These are phyloP conservation scores for Euphonia xanthogaster DNA, from an alignment of 2,797 vertebrate species.

Conservation along the genomic window DNA sequence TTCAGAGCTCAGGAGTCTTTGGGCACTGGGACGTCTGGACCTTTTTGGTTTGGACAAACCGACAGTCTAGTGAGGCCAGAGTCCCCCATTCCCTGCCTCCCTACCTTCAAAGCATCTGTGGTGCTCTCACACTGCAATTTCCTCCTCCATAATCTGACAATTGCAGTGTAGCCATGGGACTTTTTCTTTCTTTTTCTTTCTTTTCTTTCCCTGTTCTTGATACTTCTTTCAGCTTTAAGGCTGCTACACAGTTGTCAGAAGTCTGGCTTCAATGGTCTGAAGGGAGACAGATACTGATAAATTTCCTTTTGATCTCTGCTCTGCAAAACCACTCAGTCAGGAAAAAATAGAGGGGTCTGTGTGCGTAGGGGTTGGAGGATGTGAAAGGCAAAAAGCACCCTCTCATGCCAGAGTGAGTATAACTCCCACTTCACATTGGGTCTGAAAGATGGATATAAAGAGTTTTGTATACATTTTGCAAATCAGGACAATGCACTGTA, in stretches of 20 bases:
- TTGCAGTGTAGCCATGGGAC: not conserved
- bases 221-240: constrained; percentile 60
- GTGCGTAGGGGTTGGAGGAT: constrained; percentile 67
- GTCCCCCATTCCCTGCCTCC: not conserved
- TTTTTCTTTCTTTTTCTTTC: not conserved
- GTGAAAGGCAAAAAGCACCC: constrained; percentile 61
- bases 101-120: constrained; percentile 29
- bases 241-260: constrained; percentile 67
- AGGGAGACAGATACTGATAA: constrained; percentile 79
- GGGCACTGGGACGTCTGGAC: constrained; percentile 1
- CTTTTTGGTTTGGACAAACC: not conserved
- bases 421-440: constrained; percentile 56
- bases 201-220: not conserved
- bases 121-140: constrained; percentile 34
- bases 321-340: constrained; percentile 59
- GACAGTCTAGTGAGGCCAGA: not conserved
- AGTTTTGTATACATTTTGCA: constrained; percentile 59
- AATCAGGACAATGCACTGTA: constrained; percentile 54
- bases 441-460: constrained; percentile 59
- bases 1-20: constrained; percentile 69
- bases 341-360: constrained; percentile 40
- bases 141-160: constrained; percentile 40
- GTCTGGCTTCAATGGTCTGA: constrained; percentile 69
- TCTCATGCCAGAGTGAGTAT: constrained; percentile 33
- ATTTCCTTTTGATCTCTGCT: constrained; percentile 77